Evolutionary conservation across 2,113 vertebrate genomes (phyloP).

Genomic region (Cricetomys ansorgei): DNA sequence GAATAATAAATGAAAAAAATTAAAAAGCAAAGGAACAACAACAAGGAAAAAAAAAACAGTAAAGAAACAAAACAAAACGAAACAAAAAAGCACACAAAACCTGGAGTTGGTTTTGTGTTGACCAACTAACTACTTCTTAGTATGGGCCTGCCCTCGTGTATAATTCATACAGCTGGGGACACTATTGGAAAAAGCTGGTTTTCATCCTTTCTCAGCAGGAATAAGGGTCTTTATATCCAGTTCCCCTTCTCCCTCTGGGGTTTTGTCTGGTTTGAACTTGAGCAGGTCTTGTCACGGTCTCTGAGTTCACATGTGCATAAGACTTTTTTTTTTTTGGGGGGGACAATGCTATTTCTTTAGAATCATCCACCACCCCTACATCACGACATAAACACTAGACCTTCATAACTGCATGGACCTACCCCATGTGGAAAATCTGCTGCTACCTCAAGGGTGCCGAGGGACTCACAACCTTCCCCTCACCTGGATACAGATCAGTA

Average conservation of each 20-base stretch:
- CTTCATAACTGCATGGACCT: background rate
- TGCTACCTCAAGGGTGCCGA: background rate
- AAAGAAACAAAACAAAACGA: background rate
- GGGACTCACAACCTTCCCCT: background rate
- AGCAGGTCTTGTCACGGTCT: background rate
- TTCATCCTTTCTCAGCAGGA: background rate
- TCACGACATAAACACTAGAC: background rate
- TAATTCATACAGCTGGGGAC: background rate
- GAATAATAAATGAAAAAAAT: background rate
- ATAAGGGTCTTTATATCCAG: background rate
- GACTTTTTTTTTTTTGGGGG: background rate
- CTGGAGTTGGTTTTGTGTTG: too few species aligned
- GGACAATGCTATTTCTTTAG: background rate
- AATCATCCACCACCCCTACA: background rate
- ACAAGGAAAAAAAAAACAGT: too few species aligned
- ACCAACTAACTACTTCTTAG: background rate
- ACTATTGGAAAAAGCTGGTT: background rate
- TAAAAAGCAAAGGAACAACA: background rate
- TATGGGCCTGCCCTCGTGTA: background rate
- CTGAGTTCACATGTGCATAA: background rate
- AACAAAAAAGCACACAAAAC: background rate
- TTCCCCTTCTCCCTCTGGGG: background rate
- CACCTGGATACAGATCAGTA: conserved; percentile 43
- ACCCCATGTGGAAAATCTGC: background rate
- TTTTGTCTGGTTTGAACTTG: background rate